Percentiles rank a stretch among this genome's conserved stretches.
phyloP scores from a whole-genome alignment of 2,113 vertebrate genomes.

The Zosterops hypoxanthus region DNA sequence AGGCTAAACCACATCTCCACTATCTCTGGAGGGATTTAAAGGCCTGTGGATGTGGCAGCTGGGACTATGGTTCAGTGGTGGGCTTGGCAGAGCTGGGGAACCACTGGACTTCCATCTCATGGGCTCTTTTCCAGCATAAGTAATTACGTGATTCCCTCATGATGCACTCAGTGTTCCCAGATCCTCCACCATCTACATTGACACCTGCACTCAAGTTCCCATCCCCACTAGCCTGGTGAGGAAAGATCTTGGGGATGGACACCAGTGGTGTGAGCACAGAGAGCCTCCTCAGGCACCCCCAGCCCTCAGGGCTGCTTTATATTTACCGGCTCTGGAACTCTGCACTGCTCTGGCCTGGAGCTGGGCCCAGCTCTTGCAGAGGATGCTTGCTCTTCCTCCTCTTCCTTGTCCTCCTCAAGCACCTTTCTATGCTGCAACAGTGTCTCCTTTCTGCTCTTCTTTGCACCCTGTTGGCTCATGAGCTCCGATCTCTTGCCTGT shows the following conservation, averaged over 20 bases:
- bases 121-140: background rate
- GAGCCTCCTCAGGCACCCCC: background rate
- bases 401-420: background rate
- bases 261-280: background rate
- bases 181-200: background rate
- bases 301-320: background rate
- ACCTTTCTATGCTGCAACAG: accelerated
- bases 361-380: background rate
- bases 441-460: background rate
- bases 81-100: background rate
- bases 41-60: background rate
- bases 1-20: background rate
- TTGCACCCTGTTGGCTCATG: accelerated
- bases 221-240: background rate
- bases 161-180: background rate
- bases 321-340: background rate
- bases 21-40: background rate
- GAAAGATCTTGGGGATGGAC: background rate
- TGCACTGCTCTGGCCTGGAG: background rate
- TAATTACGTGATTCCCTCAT: background rate
- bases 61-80: background rate
- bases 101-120: background rate
- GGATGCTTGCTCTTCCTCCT: background rate
- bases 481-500: accelerated
- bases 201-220: background rate